Base-by-base conservation (phyloP, 2,797 vertebrate genomes). In the Lacerta viridis region DNA sequence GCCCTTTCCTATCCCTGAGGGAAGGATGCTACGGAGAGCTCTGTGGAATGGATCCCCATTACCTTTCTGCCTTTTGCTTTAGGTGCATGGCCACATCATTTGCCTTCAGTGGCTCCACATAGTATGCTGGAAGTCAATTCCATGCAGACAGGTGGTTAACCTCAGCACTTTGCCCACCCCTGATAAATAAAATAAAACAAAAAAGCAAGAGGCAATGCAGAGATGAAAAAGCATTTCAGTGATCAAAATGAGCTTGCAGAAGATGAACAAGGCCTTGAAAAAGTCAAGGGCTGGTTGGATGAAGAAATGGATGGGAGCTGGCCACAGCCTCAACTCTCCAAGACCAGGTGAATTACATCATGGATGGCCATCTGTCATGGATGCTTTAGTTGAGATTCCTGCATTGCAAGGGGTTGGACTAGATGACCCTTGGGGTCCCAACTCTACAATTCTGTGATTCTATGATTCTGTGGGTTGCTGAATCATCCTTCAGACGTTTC, bases 1-100 rank as follows among this genome's bases (percentile, higher is more conserved):
- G 88, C 82, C 71, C 66, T 72, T 87, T 64, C 39, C 36, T 76
- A 55, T 76, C 29, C 50, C 13, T 27, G 7, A 80, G 7, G 55
- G 10, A 77, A 86, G 41, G 64, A 41, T 81, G n/a, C 39, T 83
- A 25, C 29, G 13, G 9, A 85, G 87, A 91, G 8, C 46, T 69
- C 79, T 86, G 74, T 1, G 46, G 74, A 89, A 85, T 1, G 2
- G 61, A n/a, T 72, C 6, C 69, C n/a, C 23, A n/a, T 69, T 69
- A 39, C 33, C 46, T 17, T 84, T 43, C 7, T 3, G 15, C n/a
- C 15, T 50, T 8, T 72, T 66, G 18, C 82, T 84, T 61, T 71
- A 11, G 15, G 17, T n/a, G 20, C 0, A 46, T 69, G 74, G 33
- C 43, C 55, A 66, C 11, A 33, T 43, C 5, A 5, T 17, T 69